Base-by-base conservation (phyloP, 2,113 vertebrate genomes). In the Promerops cafer region DNA sequence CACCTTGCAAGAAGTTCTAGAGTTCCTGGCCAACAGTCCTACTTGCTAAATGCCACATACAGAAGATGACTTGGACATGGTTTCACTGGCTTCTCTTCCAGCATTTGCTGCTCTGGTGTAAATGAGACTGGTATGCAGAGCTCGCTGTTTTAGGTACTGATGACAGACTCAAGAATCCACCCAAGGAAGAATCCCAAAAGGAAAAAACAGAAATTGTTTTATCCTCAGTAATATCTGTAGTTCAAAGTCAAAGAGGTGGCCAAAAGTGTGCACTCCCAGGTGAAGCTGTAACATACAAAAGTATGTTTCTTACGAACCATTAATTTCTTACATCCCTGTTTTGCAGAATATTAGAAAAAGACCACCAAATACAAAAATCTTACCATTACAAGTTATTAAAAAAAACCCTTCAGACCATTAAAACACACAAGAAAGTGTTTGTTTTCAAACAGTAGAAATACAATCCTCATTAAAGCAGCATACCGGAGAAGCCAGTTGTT, bases 361-460 rank as follows among this genome's bases (percentile, higher is more conserved):
- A 90, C 90, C 87, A 92, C 78, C 92, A 80, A 45, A 70, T 96
- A 96, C 71, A 96, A 96, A 97, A 93, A 80, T 75, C 68, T 90
- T 74, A 91, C 52, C 79, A 76, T 81, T 90, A 71, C 94, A 93
- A 96, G 88, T 90, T 82, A 89, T 83, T 89, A 40, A 89, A 94
- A 95, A 94, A 95, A 77, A 59, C 1, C 6, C 68, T 53, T 71
- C 82, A 57, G 76, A 88, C 87, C 82, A 69, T 77, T 95, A 94
- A 95, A 97, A 94, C 42, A 37, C 77, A 82, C 49, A 65, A 80
- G 60, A 75, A 97, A 63, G 65, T 94, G 59, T 93, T 91, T 84
- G 39, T 91, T 90, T 96, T 78, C 93, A 82, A 87, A 95, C 85
- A 92, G 89, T 88, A 97, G 89, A 96, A 94, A 96, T 90, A 94